A percentile compares a stretch with the other conserved stretches of the same genome.
phyloP scores from a whole-genome alignment of 1,140 invertebrate genomes.

The Brachionus plicatilis region DNA sequence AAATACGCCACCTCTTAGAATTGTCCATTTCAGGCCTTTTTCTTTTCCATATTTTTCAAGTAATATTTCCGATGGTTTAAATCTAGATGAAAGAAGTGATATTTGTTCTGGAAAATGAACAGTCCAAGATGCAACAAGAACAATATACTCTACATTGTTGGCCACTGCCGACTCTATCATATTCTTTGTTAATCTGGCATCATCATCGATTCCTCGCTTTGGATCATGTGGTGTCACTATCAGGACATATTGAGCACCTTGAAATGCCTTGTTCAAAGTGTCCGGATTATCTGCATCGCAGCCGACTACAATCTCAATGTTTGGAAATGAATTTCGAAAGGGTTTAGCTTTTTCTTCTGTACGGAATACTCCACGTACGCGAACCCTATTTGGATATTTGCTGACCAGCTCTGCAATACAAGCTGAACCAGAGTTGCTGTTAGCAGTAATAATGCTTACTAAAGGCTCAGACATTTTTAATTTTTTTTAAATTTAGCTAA shows the following conservation, averaged over 20 bases:
- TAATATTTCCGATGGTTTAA: slow-evolving; percentile 9
- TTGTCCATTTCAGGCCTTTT: slow-evolving; percentile 24
- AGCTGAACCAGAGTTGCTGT: background rate
- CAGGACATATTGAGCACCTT: background rate
- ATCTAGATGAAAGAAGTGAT: background rate
- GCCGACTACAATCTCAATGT: background rate
- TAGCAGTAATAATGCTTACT: slow-evolving; percentile 14
- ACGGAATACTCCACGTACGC: background rate
- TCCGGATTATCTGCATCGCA: background rate
- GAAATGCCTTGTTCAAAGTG: background rate
- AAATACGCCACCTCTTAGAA: slow-evolving; percentile 24
- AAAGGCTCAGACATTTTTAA: background rate
- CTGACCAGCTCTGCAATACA: background rate
- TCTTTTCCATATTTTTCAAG: background rate
- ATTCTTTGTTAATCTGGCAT: background rate
- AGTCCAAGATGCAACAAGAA: slow-evolving; percentile 22
- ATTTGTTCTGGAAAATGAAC: background rate
- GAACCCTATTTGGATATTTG: background rate
- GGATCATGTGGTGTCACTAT: slow-evolving; percentile 26
- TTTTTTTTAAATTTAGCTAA: background rate
- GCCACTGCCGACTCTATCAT: slow-evolving; percentile 15
- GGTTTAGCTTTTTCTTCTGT: slow-evolving; percentile 11
- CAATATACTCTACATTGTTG: slow-evolving; percentile 7
- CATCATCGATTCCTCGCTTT: background rate
- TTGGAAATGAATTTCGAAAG: background rate